These are phyloP conservation scores for Cavia porcellus DNA, from an alignment of 2,113 vertebrate genomes.

Conservation along the genomic window DNA sequence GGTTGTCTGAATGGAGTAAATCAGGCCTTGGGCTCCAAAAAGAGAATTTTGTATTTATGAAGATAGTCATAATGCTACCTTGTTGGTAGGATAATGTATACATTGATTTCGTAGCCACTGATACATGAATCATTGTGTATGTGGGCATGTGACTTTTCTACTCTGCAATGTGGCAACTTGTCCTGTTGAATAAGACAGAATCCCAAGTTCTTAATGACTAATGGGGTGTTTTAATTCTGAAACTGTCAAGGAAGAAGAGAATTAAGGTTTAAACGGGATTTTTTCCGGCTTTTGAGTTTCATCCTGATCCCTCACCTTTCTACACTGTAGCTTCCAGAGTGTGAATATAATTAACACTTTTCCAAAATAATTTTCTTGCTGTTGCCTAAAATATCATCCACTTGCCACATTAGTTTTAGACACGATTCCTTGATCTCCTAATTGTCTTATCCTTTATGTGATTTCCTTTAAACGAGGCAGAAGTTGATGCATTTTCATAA, in stretches of 20 bases:
- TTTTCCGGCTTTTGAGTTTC: constrained; percentile 44
- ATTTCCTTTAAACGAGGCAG: constrained; percentile 37
- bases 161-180: not conserved
- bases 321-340: constrained; percentile 36
- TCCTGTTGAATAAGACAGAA: constrained; percentile 40
- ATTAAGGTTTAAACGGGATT: not conserved
- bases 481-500: constrained; percentile 32
- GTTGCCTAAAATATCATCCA: constrained; percentile 62
- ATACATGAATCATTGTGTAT: not conserved
- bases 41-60: not conserved
- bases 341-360: constrained; percentile 29
- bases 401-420: constrained; percentile 66
- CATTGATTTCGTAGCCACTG: not conserved
- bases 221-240: not conserved
- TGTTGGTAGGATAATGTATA: not conserved
- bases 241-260: not conserved
- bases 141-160: not conserved
- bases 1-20: not conserved
- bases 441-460: constrained; percentile 68
- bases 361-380: constrained; percentile 55
- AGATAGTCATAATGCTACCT: not conserved
- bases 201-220: not conserved
- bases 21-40: not conserved
- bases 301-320: constrained; percentile 38
- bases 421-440: constrained; percentile 60